phyloP scores from a whole-genome alignment of 2,113 vertebrate genomes.

The Herpailurus yagouaroundi region DNA sequence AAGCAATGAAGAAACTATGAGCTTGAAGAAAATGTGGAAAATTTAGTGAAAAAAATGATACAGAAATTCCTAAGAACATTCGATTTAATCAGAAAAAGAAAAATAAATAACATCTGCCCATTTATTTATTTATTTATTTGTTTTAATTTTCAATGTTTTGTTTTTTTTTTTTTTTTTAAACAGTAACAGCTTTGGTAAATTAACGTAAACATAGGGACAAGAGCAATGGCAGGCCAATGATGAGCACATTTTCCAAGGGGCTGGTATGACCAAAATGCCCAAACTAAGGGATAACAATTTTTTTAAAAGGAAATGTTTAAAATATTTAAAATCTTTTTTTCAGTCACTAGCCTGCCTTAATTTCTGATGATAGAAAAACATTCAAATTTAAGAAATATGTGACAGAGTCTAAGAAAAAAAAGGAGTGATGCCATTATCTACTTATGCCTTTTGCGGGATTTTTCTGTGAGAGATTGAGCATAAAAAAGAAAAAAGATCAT shows the following conservation, averaged over 20 bases:
- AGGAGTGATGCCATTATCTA: background rate
- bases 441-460: background rate
- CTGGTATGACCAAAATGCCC: background rate
- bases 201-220: background rate
- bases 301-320: background rate
- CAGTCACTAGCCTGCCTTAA: background rate
- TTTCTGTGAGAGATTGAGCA: background rate
- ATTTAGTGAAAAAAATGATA: background rate
- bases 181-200: background rate
- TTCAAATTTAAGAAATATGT: background rate
- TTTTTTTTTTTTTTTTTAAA: background rate
- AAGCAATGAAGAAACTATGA: background rate
- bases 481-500: background rate
- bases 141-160: background rate
- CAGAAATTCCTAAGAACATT: background rate
- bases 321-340: background rate
- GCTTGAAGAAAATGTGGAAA: background rate
- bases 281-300: background rate
- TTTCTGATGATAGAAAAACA: background rate
- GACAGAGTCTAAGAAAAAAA: background rate
- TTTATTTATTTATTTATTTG: background rate
- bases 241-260: background rate
- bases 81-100: background rate
- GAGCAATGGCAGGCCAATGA: background rate
- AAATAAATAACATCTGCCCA: fast-evolving